These are phyloP conservation scores for Eretmochelys imbricata DNA, from an alignment of 2,113 vertebrate genomes.

Conservation along the genomic window DNA sequence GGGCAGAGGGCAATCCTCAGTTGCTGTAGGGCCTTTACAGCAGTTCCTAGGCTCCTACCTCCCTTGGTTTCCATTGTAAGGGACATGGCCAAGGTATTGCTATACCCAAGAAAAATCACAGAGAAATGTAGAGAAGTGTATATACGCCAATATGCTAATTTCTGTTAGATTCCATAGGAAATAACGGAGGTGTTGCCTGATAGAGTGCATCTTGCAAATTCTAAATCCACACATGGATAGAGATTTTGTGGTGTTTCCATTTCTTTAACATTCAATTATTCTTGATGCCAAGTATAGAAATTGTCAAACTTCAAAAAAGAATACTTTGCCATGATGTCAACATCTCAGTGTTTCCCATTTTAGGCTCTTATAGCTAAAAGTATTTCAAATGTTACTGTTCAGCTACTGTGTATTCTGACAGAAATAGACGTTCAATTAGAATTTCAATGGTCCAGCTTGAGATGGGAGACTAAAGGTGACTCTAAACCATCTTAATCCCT, in stretches of 20 bases:
- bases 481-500: background rate
- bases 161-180: background rate
- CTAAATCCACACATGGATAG: background rate
- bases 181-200: background rate
- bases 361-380: background rate
- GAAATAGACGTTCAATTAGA: background rate
- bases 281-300: background rate
- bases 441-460: background rate
- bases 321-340: background rate
- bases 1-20: background rate
- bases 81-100: background rate
- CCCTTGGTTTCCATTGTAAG: background rate
- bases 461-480: background rate
- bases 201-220: background rate
- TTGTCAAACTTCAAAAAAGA: background rate
- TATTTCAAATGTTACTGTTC: background rate
- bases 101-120: background rate
- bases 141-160: too few species aligned
- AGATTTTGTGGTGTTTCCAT: background rate
- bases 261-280: background rate
- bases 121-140: background rate
- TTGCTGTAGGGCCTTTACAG: background rate
- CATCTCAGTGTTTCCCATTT: rapidly evolving
- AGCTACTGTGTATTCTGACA: background rate
- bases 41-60: background rate